Percentiles rank a stretch among this genome's conserved stretches.
Conservation (phyloP, 2,888 invertebrate species). For the Hirtodrosophila duncani region DNA sequence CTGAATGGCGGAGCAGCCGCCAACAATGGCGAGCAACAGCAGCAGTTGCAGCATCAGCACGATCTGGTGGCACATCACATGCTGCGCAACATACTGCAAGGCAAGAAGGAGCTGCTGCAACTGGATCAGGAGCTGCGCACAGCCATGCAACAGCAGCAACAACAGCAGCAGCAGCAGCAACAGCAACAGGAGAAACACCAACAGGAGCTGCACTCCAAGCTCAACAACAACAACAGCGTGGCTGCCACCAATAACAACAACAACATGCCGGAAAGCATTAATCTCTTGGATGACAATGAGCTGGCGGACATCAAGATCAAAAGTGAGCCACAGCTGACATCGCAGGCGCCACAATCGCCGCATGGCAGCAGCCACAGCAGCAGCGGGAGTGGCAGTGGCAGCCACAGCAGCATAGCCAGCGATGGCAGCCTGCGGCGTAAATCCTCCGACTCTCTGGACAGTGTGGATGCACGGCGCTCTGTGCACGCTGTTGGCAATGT, state of each 20-base stretch:
- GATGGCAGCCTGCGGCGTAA: constrained; percentile 60
- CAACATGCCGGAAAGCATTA: constrained; percentile 74
- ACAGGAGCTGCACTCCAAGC: constrained; percentile 57
- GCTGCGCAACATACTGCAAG: constrained; percentile 93
- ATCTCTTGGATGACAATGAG: constrained; percentile 76
- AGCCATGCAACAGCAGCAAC: constrained; percentile 78
- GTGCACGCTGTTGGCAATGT: constrained; percentile 21
- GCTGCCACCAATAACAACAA: constrained; percentile 73
- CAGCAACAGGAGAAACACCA: constrained; percentile 76
- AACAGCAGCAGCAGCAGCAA: constrained; percentile 77
- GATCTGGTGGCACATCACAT: constrained; percentile 87
- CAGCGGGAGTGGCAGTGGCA: constrained; percentile 47
- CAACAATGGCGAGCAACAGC: constrained; percentile 64
- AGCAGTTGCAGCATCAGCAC: constrained; percentile 71
- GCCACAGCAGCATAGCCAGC: constrained; percentile 16
- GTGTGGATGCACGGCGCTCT: constrained; percentile 26
- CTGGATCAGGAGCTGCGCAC: constrained; percentile 84
- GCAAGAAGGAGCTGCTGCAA: constrained; percentile 89
- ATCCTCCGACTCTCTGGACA: constrained; percentile 68
- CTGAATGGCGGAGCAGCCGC: constrained; percentile 38
- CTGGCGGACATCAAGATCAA: constrained; percentile 74
- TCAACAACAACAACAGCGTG: constrained; percentile 51
- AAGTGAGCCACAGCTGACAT: constrained; percentile 74
- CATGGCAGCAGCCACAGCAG: constrained; percentile 70
- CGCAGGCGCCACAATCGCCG: constrained; percentile 76